Base-by-base conservation (phyloP, 2,113 vertebrate genomes). In the Varanus salvator region DNA sequence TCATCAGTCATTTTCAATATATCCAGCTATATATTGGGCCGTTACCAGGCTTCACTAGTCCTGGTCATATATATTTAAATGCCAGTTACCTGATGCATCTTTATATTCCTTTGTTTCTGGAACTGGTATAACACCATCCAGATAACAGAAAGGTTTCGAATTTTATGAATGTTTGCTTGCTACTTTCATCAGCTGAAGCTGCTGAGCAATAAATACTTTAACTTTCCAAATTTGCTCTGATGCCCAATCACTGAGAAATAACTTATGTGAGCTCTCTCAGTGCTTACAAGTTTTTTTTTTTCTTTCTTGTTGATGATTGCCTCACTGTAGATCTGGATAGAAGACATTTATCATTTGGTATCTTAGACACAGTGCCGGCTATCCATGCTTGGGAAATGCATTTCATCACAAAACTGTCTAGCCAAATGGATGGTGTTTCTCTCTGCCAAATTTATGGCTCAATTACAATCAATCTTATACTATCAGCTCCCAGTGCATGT, bases 381-480 rank as follows among this genome's bases (percentile, higher is more conserved):
- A 78, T 90, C 71, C 31, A 0, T 93, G 88, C 80, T 95, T 82
- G 88, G 92, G 95, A 96, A 96, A 96, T 92, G 48, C 92, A 92
- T 96, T 96, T 96, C 93, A 95, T 94, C 92, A 92, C 89, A 89
- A 90, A 92, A 87, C 90, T 95, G 91, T 94, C 93, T 92, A 93
- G 87, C 76, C 92, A 95, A 97, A 97, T 94, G 91, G 94, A 96
- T 97, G 89, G 17, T 90, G 92, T 92, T 96, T 93, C 91, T 95
- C 89, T 92, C 3, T 88, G 48, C 60, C 96, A 94, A 97, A 96
- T 95, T 96, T 96, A 96, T 95, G 76, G 81, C 92, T 96, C 95
- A 96, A 94, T 97, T 96, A 95, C 84, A 95, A 95, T 96, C 89
- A 96, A 78, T 97, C 92, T 96, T 95, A 89, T 0, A 72, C 86